A percentile compares a stretch with the other conserved stretches of the same genome.
phyloP scores from a whole-genome alignment of 2,113 vertebrate species.

The Ursus arctos region DNA sequence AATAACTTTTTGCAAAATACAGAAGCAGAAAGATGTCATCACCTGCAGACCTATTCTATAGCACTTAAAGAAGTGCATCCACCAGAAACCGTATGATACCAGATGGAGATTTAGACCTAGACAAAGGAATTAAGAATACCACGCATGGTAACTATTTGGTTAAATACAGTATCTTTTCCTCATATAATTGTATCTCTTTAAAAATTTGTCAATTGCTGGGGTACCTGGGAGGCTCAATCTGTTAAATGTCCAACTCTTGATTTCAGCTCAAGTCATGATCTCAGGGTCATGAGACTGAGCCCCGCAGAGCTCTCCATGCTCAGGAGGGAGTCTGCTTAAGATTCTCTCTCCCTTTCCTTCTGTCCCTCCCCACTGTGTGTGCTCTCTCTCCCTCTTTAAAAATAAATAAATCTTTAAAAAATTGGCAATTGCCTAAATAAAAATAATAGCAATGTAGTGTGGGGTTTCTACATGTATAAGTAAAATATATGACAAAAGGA shows the following conservation, averaged over 20 bases:
- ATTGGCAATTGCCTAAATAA: neutral
- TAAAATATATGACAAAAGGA: neutral
- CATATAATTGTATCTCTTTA: neutral
- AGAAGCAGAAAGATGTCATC: neutral
- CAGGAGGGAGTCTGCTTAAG: neutral
- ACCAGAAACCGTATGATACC: neutral
- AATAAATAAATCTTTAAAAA: neutral
- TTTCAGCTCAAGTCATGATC: neutral
- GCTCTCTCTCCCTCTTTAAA: too few relatives aligned
- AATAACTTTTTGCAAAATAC: slow-evolving; percentile 2
- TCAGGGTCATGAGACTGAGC: neutral
- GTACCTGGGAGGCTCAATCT: neutral
- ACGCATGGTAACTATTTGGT: neutral
- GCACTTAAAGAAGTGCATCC: neutral
- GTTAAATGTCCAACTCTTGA: neutral
- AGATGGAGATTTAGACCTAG: neutral
- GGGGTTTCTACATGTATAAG: neutral
- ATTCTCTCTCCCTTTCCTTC: neutral
- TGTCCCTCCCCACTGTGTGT: too few relatives aligned
- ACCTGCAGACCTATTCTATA: neutral
- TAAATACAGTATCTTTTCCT: neutral
- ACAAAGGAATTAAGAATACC: neutral
- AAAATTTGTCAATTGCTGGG: neutral
- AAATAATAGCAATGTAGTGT: neutral
- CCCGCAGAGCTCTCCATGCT: neutral